phyloP scores from a whole-genome alignment of 2,797 vertebrate species.

The Ctenosaura bakeri region DNA sequence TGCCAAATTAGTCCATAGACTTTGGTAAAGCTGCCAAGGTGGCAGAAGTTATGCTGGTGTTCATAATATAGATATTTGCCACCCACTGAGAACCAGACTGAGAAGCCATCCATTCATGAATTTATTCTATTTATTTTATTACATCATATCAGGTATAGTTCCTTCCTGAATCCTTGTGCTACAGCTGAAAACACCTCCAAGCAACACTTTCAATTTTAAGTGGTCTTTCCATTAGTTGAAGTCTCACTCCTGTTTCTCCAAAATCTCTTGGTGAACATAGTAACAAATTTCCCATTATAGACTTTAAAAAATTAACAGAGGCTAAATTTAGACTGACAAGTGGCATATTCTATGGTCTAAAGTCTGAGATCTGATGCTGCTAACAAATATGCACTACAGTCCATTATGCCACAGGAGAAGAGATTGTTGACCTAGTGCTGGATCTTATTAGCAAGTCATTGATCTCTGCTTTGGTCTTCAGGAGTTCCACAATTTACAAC shows the following conservation, averaged over 20 bases:
- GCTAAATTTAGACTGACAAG: conserved; percentile 15
- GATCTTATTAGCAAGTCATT: no score
- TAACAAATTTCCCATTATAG: not conserved
- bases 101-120: conserved; percentile 73
- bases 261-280: conserved; percentile 14
- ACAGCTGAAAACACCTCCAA: conserved; percentile 72
- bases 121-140: conserved; percentile 79
- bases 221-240: conserved; percentile 54
- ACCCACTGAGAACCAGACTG: conserved; percentile 74
- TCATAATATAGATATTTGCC: conserved; percentile 69
- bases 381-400: no score
- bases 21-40: conserved; percentile 66
- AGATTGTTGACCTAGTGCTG: no score
- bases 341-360: not conserved
- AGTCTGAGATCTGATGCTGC: no score
- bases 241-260: conserved; percentile 62
- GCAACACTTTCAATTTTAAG: conserved; percentile 65
- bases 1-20: conserved; percentile 63
- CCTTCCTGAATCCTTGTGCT: conserved; percentile 60
- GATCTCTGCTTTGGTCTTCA: no score
- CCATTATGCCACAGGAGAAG: no score
- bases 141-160: conserved; percentile 77
- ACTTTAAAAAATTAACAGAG: not conserved
- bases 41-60: conserved; percentile 68
- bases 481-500: no score